Percentiles rank a stretch among this genome's conserved stretches.
These are phyloP conservation scores for Felis catus DNA, from an alignment of 2,113 vertebrate species.

Conservation along the genomic window DNA sequence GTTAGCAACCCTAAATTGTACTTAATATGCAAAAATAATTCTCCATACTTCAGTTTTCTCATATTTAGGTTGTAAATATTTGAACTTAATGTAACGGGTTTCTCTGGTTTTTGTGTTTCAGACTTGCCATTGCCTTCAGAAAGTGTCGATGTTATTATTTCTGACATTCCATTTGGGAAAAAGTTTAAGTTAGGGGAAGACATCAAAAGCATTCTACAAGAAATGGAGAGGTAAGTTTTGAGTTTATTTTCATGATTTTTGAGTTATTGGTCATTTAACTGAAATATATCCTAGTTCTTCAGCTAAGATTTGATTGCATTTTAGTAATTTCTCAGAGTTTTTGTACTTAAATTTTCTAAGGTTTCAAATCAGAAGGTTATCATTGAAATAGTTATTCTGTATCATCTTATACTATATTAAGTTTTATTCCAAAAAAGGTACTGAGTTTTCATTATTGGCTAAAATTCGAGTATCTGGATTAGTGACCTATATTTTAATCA, in stretches of 20 bases:
- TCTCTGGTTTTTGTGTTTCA: conserved; percentile 76
- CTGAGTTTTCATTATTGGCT: background rate
- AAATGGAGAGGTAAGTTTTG: conserved; percentile 91
- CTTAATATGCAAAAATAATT: conserved; percentile 36
- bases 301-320: background rate
- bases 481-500: background rate
- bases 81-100: background rate
- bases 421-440: conserved; percentile 29
- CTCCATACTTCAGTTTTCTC: conserved; percentile 4
- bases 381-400: background rate
- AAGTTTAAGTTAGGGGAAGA: conserved; percentile 90
- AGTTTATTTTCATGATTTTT: conserved; percentile 48
- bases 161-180: conserved; percentile 95
- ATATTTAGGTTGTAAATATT: background rate
- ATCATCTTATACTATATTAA: background rate
- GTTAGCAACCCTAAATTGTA: conserved; percentile 14
- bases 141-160: conserved; percentile 90
- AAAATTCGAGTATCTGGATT: background rate
- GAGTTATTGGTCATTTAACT: background rate
- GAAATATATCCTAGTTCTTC: conserved; percentile 27
- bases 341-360: conserved; percentile 50
- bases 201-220: conserved; percentile 86
- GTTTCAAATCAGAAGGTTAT: conserved; percentile 36
- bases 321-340: background rate
- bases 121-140: conserved; percentile 88